Evolutionary conservation across 1,140 invertebrate genomes (phyloP), one percentile per base, ranked within the genome.

Genomic region (Zaprionus camerounensis): DNA sequence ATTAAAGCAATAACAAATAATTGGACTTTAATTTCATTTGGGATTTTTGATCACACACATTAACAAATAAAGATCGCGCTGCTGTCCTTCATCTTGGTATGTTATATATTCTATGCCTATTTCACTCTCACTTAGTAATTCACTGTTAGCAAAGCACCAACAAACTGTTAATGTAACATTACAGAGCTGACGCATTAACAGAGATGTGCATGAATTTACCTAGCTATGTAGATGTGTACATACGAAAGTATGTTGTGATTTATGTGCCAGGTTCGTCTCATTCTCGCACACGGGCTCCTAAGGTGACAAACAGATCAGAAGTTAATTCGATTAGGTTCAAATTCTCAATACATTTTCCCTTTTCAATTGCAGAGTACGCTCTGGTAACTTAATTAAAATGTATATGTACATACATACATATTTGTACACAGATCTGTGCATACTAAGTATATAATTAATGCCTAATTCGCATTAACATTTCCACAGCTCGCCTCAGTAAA

Each of bases 401-500:
- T 11, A 34, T 34, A 11, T 31, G 31, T 6, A n/a, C 3, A 7
- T 31, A 31, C 28, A 28, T 28, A 2, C 2, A n/a, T n/a, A 44
- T 44, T 44, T 44, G 15, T 15, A 38, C 12, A 36, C 3, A 36
- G 4, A 36, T 36, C 12, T 36, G 34, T 36, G 15, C 15, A 49
- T 22, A 20, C 20, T 20, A 22, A 17, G 20, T 20, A 12, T 49
- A 20, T 12, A 49, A 11, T 51, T 24, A 12, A 24, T 51, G 12
- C 20, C 3, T 59, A 64, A 72, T 64, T 53, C 61, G 26, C 49
- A 44, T 64, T 71, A 71, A 61, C 26, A 55, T 74, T 57, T 76
- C 11, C 7, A 26, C 46, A 57, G 22, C 55, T 59, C 28, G 64
- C 76, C n/a, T 56, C 81, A 87, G 68, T 81, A 44, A 72, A 73